These are phyloP conservation scores for Labrus mixtus DNA, from an alignment of 2,113 vertebrate species.

Conservation along the genomic window DNA sequence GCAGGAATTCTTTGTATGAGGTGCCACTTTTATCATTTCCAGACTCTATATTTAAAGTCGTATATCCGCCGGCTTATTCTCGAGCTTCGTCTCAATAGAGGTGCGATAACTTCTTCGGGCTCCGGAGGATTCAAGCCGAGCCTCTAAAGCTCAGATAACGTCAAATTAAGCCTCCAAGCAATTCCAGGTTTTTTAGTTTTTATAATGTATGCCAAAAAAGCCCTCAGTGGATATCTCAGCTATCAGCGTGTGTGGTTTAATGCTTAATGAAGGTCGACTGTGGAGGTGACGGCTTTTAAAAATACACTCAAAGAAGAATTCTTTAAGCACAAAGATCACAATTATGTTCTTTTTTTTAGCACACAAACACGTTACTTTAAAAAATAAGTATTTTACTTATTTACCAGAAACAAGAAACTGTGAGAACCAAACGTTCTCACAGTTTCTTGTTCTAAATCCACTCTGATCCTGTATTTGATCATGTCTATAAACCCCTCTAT, in stretches of 20 bases:
- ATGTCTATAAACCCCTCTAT: too few species aligned
- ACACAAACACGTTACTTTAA: too few species aligned
- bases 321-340: neutral
- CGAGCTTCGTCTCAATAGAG: neutral
- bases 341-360: too few species aligned
- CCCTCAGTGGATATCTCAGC: neutral
- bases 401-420: too few species aligned
- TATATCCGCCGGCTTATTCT: neutral
- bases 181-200: neutral
- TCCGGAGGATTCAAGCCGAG: neutral
- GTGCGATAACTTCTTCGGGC: conserved; percentile 3
- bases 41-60: neutral
- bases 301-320: neutral
- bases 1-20: neutral
- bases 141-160: neutral
- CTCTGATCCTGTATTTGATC: too few species aligned
- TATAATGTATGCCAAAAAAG: neutral
- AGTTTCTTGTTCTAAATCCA: too few species aligned
- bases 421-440: too few species aligned
- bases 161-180: neutral
- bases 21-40: neutral
- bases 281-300: neutral
- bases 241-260: neutral
- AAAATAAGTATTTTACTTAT: too few species aligned
- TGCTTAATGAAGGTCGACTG: conserved; percentile 5